phyloP scores from a whole-genome alignment of 2,113 vertebrate genomes.

The Podarcis muralis region DNA sequence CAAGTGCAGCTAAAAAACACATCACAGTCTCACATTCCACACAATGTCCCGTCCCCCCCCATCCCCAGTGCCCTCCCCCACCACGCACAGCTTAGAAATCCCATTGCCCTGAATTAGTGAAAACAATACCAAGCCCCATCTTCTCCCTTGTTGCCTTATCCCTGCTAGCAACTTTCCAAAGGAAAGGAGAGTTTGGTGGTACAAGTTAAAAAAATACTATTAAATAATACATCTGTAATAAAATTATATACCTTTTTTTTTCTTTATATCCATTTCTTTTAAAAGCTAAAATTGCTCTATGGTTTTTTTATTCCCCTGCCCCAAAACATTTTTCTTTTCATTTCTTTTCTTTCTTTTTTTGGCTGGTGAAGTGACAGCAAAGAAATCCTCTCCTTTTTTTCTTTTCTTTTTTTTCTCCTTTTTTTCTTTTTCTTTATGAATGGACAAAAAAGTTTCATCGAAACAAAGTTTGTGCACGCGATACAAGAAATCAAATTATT shows the following conservation, averaged over 20 bases:
- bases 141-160: constrained; percentile 16
- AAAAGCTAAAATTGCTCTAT: constrained; percentile 60
- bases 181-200: constrained; percentile 28
- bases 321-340: constrained; percentile 2
- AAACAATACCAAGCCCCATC: constrained; percentile 17
- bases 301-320: background rate
- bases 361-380: constrained; percentile 59
- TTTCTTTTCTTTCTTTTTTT: constrained; percentile 12
- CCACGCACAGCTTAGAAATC: constrained; percentile 22
- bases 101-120: constrained; percentile 18
- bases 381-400: background rate
- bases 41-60: background rate
- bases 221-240: constrained; percentile 69
- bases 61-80: background rate
- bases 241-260: constrained; percentile 63
- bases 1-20: constrained; percentile 10
- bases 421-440: constrained; percentile 25
- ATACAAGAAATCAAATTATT: constrained; percentile 50
- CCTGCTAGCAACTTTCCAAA: constrained; percentile 15
- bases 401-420: background rate
- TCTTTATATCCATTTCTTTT: constrained; percentile 29
- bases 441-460: constrained; percentile 31
- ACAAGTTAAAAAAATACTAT: constrained; percentile 64
- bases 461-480: constrained; percentile 28
- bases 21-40: constrained; percentile 10